A percentile compares a stretch with the other conserved stretches of the same genome.
These are phyloP conservation scores for Macheiramphus alcinus DNA, from an alignment of 2,113 vertebrate genomes.

Conservation along the genomic window DNA sequence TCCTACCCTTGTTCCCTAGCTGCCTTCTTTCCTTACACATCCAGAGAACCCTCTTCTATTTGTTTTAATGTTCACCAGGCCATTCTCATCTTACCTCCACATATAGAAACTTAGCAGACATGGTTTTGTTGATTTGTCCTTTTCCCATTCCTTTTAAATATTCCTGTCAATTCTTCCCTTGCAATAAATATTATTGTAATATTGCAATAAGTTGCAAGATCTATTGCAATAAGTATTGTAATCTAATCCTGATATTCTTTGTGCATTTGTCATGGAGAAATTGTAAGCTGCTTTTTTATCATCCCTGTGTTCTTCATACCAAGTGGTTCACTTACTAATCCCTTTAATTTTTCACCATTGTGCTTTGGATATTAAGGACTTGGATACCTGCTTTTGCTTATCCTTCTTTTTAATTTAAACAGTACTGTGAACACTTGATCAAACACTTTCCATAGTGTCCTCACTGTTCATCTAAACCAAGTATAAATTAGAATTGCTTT, in stretches of 20 bases:
- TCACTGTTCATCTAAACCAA: neutral
- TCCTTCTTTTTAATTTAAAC: neutral
- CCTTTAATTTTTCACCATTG: neutral
- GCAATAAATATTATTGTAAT: neutral
- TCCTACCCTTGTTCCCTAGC: neutral
- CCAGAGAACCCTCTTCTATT: neutral
- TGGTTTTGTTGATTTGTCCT: neutral
- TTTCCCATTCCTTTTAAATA: neutral
- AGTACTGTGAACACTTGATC: neutral
- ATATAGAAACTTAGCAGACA: neutral
- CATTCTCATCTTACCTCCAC: neutral
- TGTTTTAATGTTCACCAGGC: neutral
- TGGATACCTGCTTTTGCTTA: neutral
- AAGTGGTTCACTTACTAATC: neutral
- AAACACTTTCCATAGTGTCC: neutral
- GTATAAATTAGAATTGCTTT: neutral
- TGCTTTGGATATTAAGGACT: neutral
- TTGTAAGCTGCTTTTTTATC: neutral
- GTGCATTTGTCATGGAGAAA: neutral
- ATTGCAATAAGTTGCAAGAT: neutral
- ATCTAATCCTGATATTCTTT: neutral
- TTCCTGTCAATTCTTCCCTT: neutral
- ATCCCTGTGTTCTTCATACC: neutral
- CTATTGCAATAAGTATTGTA: neutral
- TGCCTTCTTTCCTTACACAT: neutral